Base-by-base conservation (phyloP, 2,113 vertebrate genomes). In the Centropus unirufus region DNA sequence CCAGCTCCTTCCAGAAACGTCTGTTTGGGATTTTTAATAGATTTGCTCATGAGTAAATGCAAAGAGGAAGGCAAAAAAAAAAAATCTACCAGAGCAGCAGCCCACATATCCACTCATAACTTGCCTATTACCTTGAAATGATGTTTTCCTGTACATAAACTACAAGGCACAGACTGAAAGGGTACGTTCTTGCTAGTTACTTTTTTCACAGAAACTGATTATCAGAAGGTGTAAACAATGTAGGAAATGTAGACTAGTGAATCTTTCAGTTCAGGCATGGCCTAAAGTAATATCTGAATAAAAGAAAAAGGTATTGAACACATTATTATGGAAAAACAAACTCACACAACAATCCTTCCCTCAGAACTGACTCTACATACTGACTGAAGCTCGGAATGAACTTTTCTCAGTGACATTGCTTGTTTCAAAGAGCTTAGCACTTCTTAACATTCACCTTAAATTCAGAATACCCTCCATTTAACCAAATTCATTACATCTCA, bases 11-110 rank as follows among this genome's bases (percentile, higher is more conserved):
- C 89, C 93, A 96, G 67, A 72, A 96, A 93, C 91, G 87, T 94
- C 92, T 96, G 91, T 57, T 91, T 8, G 52, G 76, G 73, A 96
- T 94, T 96, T 93, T 94, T 87, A 82, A 81, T 62, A 70, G 61
- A 92, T 92, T 91, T 94, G 69, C 34, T 95, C 94, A 94, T 61
- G 80, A 32, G 64, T 59, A 59, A 85, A 70, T 8, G 64, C 68
- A 93, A 72, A 32, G 14, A 3, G 3, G 6, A 5, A 6, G 27
- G 29, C 18, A 66, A 72, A 32, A 77, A 86, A 76, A 72, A 32
- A 77, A 82, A 76, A 72, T 68, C 52, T 54, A 73, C 61, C 51
- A 63, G 47, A 93, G 59, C 0, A 87, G 80, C 72, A 83, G 68
- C 36, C 61, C 79, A 84, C 64, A 59, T 22, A 63, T 4, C 55